Evolutionary conservation across 2,113 vertebrate genomes (phyloP), one percentile per base, ranked within the genome.

Genomic region (Trochalopteron elliotii): DNA sequence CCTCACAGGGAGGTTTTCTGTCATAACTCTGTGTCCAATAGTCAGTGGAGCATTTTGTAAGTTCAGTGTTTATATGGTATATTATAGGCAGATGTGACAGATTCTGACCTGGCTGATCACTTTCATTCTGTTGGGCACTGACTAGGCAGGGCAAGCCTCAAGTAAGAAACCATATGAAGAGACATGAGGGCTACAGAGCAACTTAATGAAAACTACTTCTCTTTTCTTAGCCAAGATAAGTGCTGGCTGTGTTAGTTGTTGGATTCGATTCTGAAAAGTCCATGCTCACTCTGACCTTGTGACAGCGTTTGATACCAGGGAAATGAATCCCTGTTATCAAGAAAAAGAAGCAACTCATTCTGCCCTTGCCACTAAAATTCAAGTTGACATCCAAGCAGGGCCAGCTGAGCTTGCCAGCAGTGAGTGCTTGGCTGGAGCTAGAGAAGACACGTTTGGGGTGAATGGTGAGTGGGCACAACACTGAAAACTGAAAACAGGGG

Each of bases 11-110:
- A 70, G 5, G 31, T 27, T 88, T 83, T 75, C n/a, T 60, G 40
- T 63, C 1, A 0, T 53, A 76, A 23, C 20, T 37, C 1, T 59
- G 30, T 19, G 7, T 30, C 65, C 23, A 22, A 6, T 1, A n/a
- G 24, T 8, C 40, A 61, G 40, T 1, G 16, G 19, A 65, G 20
- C 7, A 24, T 33, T 65, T 80, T 50, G 42, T 2, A 35, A 90
- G 15, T 35, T 69, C 17, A 24, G 5, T 61, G 21, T 64, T 91
- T 44, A 4, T 50, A 0, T 20, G n/a, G 22, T 16, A 5, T 25
- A 3, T 47, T 33, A 13, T 5, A 11, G 42, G 45, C 45, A 56
- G 37, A 42, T 13, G 25, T 33, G 60, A 27, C 16, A 33, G 52
- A 42, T 39, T 60, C 47, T 79, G 74, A 82, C 42, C 64, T 82